Base-by-base conservation (phyloP, 2,797 vertebrate genomes). In the Phylloscopus collybita region DNA sequence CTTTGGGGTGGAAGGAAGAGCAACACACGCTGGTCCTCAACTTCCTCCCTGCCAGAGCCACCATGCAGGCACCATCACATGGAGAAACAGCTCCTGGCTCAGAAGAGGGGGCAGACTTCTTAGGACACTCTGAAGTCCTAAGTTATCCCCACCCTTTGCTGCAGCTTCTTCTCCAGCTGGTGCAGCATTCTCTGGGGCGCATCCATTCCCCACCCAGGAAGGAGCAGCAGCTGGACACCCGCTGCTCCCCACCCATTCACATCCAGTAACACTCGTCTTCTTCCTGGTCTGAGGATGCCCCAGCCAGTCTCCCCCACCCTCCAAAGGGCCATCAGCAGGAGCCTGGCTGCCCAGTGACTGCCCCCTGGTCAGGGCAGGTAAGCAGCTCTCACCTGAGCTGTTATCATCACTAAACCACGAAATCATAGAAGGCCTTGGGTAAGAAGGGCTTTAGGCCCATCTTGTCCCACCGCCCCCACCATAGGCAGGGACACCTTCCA, bases 61-160 rank as follows among this genome's bases (percentile, higher is more conserved):
- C 49, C 30, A 32, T 0, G 5, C 18, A 80, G 47, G 20, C 2
- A 0, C 8, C 50, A 44, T 67, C 72, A 30, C 12, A 0, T 1
- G 9, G 27, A 59, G 53, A 70, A 70, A 27, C 9, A 73, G 36
- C 0, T 44, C 25, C 10, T 47, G 0, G 0, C 49, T 56, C 5
- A 0, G 12, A 50, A 50, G 40, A 67, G 53, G 1, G 1, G 7
- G 10, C 15, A 62, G 19, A 34, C 15, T 51, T 56, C 49, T 32
- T 1, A 32, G 60, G 26, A 69, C n/a, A 59, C 27, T 13, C 40
- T 12, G n/a, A 40, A 56, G 10, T 20, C 44, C 44, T 19, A 44
- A 44, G 44, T 19, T 19, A 25, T n/a, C 26, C 36, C 11, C 40
- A 73, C 6, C 10, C 44, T 66, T n/a, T 47, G 9, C 47, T 64